Evolutionary conservation across 2,797 vertebrate species (phyloP).

Genomic region (Lacerta bilineata): DNA sequence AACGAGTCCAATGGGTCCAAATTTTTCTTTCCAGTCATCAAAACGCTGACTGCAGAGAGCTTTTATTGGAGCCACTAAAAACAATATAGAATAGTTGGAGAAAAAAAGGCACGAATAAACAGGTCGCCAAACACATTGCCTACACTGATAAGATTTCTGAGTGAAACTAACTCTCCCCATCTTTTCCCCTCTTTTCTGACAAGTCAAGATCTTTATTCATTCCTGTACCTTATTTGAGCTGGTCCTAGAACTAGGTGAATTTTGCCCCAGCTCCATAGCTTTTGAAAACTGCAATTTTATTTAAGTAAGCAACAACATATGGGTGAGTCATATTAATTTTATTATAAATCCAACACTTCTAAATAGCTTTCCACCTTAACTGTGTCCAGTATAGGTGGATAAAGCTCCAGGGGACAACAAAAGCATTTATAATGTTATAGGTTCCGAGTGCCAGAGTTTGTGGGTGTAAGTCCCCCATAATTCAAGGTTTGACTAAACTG

Average conservation of each 20-base stretch:
- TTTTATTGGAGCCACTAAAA: conserved; percentile 97
- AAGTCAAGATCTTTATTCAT: neutral
- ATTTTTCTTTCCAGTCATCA: conserved; percentile 95
- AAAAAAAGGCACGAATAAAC: neutral
- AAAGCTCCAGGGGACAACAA: neutral
- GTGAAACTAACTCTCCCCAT: neutral
- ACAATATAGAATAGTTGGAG: conserved; percentile 54
- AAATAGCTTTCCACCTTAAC: neutral
- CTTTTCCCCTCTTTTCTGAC: neutral
- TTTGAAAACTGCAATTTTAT: neutral
- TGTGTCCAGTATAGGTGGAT: neutral
- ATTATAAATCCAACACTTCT: neutral
- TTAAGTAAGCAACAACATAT: neutral
- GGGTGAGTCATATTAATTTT: neutral
- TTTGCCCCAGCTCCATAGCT: too few relatives aligned
- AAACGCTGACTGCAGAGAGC: conserved; percentile 95
- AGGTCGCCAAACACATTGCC: conserved; percentile 10
- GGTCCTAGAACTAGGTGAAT: neutral
- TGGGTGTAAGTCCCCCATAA: too few relatives aligned
- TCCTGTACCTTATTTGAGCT: neutral
- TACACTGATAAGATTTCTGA: neutral
- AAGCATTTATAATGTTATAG: neutral
- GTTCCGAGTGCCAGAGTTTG: too few relatives aligned
- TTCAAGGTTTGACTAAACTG: too few relatives aligned
- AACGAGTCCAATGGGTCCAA: conserved; percentile 91